Base-by-base conservation (phyloP, 2,113 vertebrate species). In the Illadopsis cleaveri region DNA sequence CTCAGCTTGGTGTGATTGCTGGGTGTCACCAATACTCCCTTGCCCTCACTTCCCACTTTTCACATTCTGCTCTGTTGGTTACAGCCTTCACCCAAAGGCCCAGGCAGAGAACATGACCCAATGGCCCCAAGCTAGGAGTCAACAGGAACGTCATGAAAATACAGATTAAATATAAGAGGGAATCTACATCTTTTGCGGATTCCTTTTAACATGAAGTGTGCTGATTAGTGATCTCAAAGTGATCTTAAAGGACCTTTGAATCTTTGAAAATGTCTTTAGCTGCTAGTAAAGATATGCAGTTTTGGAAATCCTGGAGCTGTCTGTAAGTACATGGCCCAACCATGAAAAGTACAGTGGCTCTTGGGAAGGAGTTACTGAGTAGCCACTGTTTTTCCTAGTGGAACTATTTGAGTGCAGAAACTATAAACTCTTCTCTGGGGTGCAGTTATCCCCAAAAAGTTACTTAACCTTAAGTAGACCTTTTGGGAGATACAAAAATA, bases 101-200 rank as follows among this genome's bases (percentile, higher is more conserved):
- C 9, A 9, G 25, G 4, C 5, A 54, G 5, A 15, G 5, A 69
- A 42, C 5, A 22, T 0, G 1, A 4, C 22, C 6, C 22, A n/a
- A 0, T 22, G 65, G 15, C 12, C 57, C 35, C 35, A 19, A 76
- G 12, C 11, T 15, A 38, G 6, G 6, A 69, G 11, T 45, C 31
- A 77, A 54, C 7, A 57, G 11, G 4, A 22, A 51, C 5, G 12
- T 16, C 12, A 14, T 31, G 25, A 58, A 84, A 75, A 2, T 61
- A 33, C 12, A 24, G 12, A 42, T 19, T 5, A 11, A 44, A 44
- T 48, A 2, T 27, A 76, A 54, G 3, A 56, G 14, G 8, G 11
- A 60, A 76, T 56, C 3, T 31, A 1, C 44, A 30, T 53, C 7
- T 35, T 37, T 64, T 40, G 6, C 72, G 23, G 20, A 45, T 22